These are phyloP conservation scores for Anhinga rufa DNA, from an alignment of 2,113 vertebrate species.

Conservation along the genomic window DNA sequence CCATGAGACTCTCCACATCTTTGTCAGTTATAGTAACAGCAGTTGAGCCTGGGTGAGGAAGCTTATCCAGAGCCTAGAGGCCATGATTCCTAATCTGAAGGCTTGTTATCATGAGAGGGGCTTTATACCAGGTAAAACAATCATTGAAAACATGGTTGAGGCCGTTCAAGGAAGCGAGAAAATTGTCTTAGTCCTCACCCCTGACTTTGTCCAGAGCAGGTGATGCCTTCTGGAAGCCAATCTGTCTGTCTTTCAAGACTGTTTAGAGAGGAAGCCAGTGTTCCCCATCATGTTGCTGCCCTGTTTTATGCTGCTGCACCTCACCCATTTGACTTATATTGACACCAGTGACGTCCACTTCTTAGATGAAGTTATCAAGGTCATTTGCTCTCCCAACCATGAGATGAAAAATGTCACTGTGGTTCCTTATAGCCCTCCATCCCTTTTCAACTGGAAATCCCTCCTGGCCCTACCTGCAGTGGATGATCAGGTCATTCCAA, in stretches of 20 bases:
- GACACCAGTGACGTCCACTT: conserved; percentile 42
- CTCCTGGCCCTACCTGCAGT: conserved; percentile 45
- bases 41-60: conserved; percentile 40
- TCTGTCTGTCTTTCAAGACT: conserved; percentile 65
- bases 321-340: conserved; percentile 69
- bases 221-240: conserved; percentile 70
- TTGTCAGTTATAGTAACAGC: conserved; percentile 64
- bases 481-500: conserved; percentile 29
- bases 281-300: conserved; percentile 57
- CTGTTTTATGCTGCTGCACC: conserved; percentile 51
- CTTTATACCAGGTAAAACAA: conserved; percentile 52
- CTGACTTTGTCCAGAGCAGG: conserved; percentile 66
- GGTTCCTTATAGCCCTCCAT: conserved; percentile 26
- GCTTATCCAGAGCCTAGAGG: conserved; percentile 52
- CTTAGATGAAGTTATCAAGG: conserved; percentile 36
- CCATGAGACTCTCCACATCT: conserved; percentile 55
- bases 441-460: conserved; percentile 61
- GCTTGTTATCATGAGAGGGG: conserved; percentile 65
- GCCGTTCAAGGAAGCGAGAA: conserved; percentile 71
- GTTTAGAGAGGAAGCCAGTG: conserved; percentile 56
- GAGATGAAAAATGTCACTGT: conserved; percentile 14
- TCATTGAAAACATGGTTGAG: conserved; percentile 69
- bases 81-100: background rate
- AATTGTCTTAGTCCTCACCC: conserved; percentile 65
- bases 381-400: conserved; percentile 40